These are phyloP conservation scores for Moxostoma hubbsi DNA, from an alignment of 2,797 vertebrate species.

Conservation along the genomic window DNA sequence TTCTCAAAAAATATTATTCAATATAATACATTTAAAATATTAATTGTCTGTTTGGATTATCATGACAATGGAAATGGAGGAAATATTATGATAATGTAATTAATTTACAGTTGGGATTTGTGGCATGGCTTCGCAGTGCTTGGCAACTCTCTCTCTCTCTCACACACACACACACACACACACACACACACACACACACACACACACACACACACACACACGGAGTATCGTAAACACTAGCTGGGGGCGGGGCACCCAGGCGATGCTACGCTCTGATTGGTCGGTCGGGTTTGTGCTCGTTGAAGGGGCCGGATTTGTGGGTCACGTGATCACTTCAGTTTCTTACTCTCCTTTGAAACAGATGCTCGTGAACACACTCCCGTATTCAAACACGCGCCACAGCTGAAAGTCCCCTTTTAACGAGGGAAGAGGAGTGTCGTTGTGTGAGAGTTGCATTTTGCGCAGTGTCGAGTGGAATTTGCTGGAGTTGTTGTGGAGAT, in stretches of 20 bases:
- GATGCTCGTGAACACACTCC: constrained; percentile 71
- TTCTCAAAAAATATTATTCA: no score
- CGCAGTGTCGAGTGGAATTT: background rate
- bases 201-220: constrained; percentile 7
- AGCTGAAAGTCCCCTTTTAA: background rate
- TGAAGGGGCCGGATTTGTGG: constrained; percentile 75
- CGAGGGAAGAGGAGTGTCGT: constrained; percentile 1
- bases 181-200: background rate
- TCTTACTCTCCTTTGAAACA: background rate
- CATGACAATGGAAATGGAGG: no score
- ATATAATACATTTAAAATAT: no score
- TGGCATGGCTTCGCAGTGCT: background rate
- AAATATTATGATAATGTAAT: background rate
- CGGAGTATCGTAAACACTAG: constrained; percentile 36
- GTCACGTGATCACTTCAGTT: constrained; percentile 78
- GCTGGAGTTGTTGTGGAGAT: background rate
- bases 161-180: no score
- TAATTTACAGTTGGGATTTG: constrained; percentile 5
- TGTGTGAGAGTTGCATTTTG: background rate
- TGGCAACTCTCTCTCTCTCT: background rate
- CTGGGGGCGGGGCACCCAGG: constrained; percentile 4
- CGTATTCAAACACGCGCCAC: constrained; percentile 57
- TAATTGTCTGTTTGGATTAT: no score
- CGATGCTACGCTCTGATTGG: constrained; percentile 23
- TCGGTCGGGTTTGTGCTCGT: constrained; percentile 41